Evolutionary conservation across 2,888 invertebrate species (phyloP), one percentile per base, ranked within the genome.

Genomic region (Sarcophaga rosellei): DNA sequence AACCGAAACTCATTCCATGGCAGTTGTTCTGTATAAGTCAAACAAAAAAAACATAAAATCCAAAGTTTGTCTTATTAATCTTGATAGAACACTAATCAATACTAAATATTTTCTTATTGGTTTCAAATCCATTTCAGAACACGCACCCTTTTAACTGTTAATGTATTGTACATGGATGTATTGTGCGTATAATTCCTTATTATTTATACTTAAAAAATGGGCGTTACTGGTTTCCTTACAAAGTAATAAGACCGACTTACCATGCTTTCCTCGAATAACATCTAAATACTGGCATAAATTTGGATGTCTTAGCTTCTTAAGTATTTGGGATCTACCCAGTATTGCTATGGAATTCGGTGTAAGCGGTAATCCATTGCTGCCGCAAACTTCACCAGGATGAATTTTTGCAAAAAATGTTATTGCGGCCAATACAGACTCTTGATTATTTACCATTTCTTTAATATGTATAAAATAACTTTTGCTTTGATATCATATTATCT

Each of bases 331-430:
- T 90, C 96, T 95, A 10, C 99, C 99, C 80, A 98, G 94, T 91
- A 99, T 98, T 80, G 97, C 97, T 86, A 99, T 98, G 0, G 99
- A 98, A 93, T 99, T 99, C 3, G 99, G 99, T 1, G 99, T 99
- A 23, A 99, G 94, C 0, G 99, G 99, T 70, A 99, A 94, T 1
- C 99, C 99, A 94, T 99, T 99, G 88, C 97, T 97, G 12, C 99
- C 99, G 93, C 99, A 99, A 76, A 96, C 95, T 93, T 98, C 98
- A 45, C 96, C 96, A 15, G 97, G 97, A 92, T 98, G 98, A 90
- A 96, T 96, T 91, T 96, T 96, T 0, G 98, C 98, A 93, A 98
- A 98, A 93, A 97, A 98, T 25, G 98, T 98, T 90, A 96, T 95
- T 8, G 97, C 97, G n/a, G 97, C 97, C 91, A 99, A 68, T 8